These are phyloP conservation scores for Palythoa grandiflora DNA, from an alignment of 92 coral and sea anemone species.

Conservation along the genomic window DNA sequence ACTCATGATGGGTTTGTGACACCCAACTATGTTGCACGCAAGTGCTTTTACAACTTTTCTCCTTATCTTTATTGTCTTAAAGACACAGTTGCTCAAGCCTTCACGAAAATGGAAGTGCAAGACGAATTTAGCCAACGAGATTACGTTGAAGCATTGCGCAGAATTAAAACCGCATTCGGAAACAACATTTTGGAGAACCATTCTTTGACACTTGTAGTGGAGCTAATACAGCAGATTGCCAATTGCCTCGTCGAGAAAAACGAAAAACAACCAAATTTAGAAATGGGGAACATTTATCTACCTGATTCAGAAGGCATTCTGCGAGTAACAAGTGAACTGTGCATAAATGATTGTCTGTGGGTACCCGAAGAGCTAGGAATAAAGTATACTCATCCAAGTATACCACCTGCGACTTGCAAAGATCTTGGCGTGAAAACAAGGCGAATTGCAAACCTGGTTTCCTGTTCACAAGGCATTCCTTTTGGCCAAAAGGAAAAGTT, in stretches of 20 bases:
- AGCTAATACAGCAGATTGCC: constrained; percentile 25
- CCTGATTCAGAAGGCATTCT: constrained; percentile 68
- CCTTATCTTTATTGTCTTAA: constrained; percentile 67
- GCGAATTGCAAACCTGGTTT: constrained; percentile 52
- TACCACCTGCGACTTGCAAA: constrained; percentile 54
- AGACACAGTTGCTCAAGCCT: constrained; percentile 12
- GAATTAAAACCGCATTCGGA: constrained; percentile 33
- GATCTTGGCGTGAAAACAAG: constrained; percentile 70
- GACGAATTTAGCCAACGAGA: constrained; percentile 53
- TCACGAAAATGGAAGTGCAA: constrained; percentile 56
- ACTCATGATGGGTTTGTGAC: constrained; percentile 38
- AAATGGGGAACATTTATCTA: constrained; percentile 46
- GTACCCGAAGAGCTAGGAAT: constrained; percentile 64
- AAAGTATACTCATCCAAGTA: constrained; percentile 30
- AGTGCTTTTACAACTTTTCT: constrained; percentile 40
- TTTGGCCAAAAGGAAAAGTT: constrained; percentile 75
- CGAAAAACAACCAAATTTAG: background rate
- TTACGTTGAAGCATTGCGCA: constrained; percentile 48
- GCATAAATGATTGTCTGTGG: constrained; percentile 76
- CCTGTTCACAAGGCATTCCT: constrained; percentile 30
- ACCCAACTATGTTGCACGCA: constrained; percentile 56
- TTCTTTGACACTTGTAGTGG: constrained; percentile 14
- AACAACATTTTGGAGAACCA: constrained; percentile 12
- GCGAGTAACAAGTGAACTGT: constrained; percentile 50
- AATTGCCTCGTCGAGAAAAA: background rate